These are phyloP conservation scores for Drosophila albomicans DNA, from an alignment of 1,140 invertebrate genomes.

Conservation along the genomic window DNA sequence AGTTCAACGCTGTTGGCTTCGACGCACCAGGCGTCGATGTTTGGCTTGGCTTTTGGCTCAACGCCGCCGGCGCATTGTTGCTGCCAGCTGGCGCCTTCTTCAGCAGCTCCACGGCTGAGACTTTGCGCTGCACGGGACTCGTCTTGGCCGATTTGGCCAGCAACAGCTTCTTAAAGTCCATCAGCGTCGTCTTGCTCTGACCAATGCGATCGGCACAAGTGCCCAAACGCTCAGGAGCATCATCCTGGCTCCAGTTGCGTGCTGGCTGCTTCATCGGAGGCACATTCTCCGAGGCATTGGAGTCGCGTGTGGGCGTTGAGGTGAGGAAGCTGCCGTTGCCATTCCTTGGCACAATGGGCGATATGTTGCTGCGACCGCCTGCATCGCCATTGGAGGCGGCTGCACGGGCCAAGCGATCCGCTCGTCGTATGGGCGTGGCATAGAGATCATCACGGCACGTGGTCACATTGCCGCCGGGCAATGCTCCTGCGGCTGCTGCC, in stretches of 20 bases:
- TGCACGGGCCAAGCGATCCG: slow-evolving; percentile 72
- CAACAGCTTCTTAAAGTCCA: slow-evolving; percentile 93
- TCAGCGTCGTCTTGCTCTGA: slow-evolving; percentile 89
- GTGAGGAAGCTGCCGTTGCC: slow-evolving; percentile 85
- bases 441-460: slow-evolving; percentile 80
- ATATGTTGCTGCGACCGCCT: slow-evolving; percentile 85
- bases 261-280: slow-evolving; percentile 75
- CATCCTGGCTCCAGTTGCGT: slow-evolving; percentile 69
- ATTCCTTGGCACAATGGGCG: slow-evolving; percentile 88
- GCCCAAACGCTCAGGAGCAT: slow-evolving; percentile 86
- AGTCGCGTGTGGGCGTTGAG: slow-evolving; percentile 85
- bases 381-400: slow-evolving; percentile 38
- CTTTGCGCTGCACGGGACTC: slow-evolving; percentile 86
- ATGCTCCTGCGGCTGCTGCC: slow-evolving; percentile 51
- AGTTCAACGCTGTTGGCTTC: slow-evolving; percentile 77
- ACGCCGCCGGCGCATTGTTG: background rate
- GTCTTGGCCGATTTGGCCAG: slow-evolving; percentile 87
- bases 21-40: slow-evolving; percentile 33
- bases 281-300: slow-evolving; percentile 44
- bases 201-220: slow-evolving; percentile 87
- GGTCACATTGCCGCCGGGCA: slow-evolving; percentile 44
- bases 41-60: slow-evolving; percentile 25
- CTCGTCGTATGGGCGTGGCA: slow-evolving; percentile 79
- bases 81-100: slow-evolving; percentile 86
- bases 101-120: slow-evolving; percentile 93